These are phyloP conservation scores for Hippocampus kuda DNA, from an alignment of 2,797 vertebrate genomes.

Conservation along the genomic window DNA sequence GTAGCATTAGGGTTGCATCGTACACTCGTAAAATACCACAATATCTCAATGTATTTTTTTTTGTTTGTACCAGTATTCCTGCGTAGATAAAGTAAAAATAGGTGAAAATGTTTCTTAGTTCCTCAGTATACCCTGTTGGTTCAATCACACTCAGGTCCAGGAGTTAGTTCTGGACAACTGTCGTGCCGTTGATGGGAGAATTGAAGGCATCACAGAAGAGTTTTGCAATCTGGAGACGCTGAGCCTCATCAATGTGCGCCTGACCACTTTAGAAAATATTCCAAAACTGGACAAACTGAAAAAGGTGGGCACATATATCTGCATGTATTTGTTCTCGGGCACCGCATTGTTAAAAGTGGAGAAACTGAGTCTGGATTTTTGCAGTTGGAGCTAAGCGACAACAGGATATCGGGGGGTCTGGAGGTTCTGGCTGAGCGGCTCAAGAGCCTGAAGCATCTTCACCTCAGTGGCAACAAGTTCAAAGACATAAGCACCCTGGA, in stretches of 20 bases:
- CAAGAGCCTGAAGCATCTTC: conserved; percentile 82
- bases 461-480: conserved; percentile 88
- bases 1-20: no score
- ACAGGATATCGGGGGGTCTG: conserved; percentile 83
- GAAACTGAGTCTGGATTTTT: background rate
- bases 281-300: conserved; percentile 84
- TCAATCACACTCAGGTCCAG: conserved; percentile 63
- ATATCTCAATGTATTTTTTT: no score
- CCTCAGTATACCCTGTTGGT: background rate
- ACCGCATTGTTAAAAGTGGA: background rate
- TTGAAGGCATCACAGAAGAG: conserved; percentile 81
- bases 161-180: conserved; percentile 88
- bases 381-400: conserved; percentile 85
- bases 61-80: no score
- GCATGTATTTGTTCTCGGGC: background rate
- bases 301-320: conserved; percentile 64
- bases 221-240: conserved; percentile 86
- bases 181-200: conserved; percentile 77
- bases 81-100: no score
- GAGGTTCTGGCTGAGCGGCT: conserved; percentile 85
- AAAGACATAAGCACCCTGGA: conserved; percentile 90
- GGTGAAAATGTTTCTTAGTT: no score
- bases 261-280: conserved; percentile 78
- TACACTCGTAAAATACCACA: no score
- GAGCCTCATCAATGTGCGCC: conserved; percentile 84